These are phyloP conservation scores for Pseudorhombus dupliciocellatus DNA, from an alignment of 2,113 vertebrate genomes.

Conservation along the genomic window DNA sequence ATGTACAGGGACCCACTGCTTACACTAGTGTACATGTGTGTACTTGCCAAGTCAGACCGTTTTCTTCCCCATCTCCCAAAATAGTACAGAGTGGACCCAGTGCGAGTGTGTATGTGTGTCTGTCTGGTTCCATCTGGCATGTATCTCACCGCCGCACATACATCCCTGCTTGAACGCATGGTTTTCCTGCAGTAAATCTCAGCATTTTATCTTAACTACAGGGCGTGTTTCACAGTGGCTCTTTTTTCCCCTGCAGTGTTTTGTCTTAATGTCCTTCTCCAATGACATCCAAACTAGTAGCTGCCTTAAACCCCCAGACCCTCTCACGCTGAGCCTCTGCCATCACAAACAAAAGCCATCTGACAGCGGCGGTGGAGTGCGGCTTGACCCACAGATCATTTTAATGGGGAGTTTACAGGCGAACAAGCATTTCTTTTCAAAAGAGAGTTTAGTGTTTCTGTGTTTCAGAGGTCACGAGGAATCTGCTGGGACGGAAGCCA, in stretches of 20 bases:
- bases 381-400: conserved; percentile 57
- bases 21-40: conserved; percentile 45
- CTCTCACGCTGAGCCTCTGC: conserved; percentile 49
- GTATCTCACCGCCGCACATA: conserved; percentile 59
- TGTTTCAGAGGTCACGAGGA: conserved; percentile 46
- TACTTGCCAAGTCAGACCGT: conserved; percentile 70
- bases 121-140: conserved; percentile 63
- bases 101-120: conserved; percentile 36
- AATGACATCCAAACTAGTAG: conserved; percentile 66
- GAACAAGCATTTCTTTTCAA: conserved; percentile 31
- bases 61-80: conserved; percentile 62
- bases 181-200: conserved; percentile 41
- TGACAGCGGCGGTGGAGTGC: conserved; percentile 44
- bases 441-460: conserved; percentile 43
- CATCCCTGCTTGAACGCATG: conserved; percentile 37
- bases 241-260: conserved; percentile 34
- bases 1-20: conserved; percentile 58
- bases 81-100: conserved; percentile 52
- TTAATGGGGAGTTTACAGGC: conserved; percentile 61
- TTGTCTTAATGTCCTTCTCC: conserved; percentile 49
- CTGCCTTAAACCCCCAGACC: conserved; percentile 68
- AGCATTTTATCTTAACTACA: conserved; percentile 54
- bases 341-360: conserved; percentile 59
- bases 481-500: conserved; percentile 48
- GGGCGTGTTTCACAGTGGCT: conserved; percentile 48